phyloP scores from a whole-genome alignment of 2,888 invertebrate genomes.

The Pollenia griseotomentosa region DNA sequence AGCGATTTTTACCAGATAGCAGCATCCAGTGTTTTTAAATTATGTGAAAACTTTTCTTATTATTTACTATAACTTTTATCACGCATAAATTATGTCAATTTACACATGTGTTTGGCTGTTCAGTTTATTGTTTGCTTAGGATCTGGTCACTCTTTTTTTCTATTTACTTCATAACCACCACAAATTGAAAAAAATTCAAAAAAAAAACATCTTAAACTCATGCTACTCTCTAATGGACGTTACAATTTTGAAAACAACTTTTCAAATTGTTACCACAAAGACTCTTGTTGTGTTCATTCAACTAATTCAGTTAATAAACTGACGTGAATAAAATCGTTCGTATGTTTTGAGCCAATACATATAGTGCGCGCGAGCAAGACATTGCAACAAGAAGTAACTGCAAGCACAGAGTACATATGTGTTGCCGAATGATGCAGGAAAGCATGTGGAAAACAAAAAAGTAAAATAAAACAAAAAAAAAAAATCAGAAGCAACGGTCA shows the following conservation, averaged over 20 bases:
- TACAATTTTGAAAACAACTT: conserved; percentile 66
- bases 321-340: conserved; percentile 60
- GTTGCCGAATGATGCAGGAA: conserved; percentile 23
- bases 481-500: conserved; percentile 37
- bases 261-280: conserved; percentile 52
- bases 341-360: conserved; percentile 40
- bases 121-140: no score
- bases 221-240: conserved; percentile 52
- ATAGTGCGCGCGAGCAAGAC: conserved; percentile 9
- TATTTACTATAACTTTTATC: no score
- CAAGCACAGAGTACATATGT: conserved; percentile 34
- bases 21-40: no score
- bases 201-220: conserved; percentile 39
- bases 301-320: conserved; percentile 65
- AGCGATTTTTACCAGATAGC: no score
- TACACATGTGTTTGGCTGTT: no score
- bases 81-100: no score
- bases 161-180: not conserved
- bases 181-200: conserved; percentile 12
- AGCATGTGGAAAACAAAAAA: conserved; percentile 2
- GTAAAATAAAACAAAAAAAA: not conserved
- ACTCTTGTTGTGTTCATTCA: conserved; percentile 52
- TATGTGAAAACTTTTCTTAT: no score
- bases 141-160: conserved; percentile 7
- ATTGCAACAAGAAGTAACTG: conserved; percentile 37